phyloP scores from a whole-genome alignment of 2,113 vertebrate species.

The Pontoporia blainvillei region DNA sequence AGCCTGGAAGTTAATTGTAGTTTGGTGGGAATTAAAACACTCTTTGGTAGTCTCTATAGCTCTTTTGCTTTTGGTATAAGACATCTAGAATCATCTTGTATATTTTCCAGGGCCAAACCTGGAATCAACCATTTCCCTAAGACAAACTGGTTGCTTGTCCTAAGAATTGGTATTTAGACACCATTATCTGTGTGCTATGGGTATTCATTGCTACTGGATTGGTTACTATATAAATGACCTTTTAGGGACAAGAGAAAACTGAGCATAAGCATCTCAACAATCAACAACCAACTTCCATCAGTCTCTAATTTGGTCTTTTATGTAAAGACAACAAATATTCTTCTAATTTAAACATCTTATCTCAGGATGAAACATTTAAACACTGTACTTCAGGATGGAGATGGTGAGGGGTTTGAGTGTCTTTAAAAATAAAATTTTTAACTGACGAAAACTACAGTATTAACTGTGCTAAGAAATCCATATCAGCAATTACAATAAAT shows the following conservation, averaged over 20 bases:
- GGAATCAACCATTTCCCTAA: background rate
- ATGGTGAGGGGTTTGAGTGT: background rate
- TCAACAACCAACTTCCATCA: background rate
- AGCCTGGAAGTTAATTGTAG: background rate
- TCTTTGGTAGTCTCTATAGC: background rate
- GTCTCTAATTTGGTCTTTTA: background rate
- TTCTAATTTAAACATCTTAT: background rate
- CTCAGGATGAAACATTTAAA: background rate
- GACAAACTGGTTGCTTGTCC: background rate
- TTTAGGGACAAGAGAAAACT: background rate
- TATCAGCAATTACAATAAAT: background rate
- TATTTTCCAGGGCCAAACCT: background rate
- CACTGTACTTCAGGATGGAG: background rate
- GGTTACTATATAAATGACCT: background rate
- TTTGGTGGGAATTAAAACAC: no score
- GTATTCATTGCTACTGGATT: background rate
- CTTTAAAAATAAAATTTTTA: background rate
- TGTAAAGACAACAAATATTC: background rate
- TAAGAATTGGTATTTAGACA: background rate
- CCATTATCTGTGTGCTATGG: background rate
- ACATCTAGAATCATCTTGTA: background rate
- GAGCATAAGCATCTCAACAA: background rate
- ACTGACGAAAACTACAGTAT: background rate
- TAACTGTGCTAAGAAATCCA: background rate
- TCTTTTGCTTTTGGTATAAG: background rate